Evolutionary conservation across 2,797 vertebrate genomes (phyloP).

Genomic region (Manis pentadactyla): DNA sequence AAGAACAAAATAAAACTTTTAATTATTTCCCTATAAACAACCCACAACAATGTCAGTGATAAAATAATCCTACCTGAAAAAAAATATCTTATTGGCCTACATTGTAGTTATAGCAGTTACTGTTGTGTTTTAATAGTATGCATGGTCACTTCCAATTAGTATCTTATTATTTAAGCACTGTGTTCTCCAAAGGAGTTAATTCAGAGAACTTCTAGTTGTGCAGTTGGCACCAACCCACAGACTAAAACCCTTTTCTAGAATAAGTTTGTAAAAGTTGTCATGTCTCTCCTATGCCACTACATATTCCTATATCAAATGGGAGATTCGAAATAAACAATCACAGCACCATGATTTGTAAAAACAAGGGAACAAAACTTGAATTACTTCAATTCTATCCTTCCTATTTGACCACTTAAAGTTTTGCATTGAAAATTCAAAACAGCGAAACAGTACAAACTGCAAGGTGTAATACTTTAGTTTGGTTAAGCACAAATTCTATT

Average conservation of each 20-base stretch:
- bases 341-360: background rate
- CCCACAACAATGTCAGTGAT: background rate
- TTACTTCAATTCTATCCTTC: background rate
- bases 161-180: background rate
- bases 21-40: background rate
- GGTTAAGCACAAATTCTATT: background rate
- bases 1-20: slow-evolving; percentile 35
- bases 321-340: background rate
- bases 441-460: background rate
- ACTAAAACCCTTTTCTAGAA: background rate
- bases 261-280: background rate
- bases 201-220: background rate
- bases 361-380: background rate
- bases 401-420: background rate
- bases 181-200: background rate
- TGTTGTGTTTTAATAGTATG: background rate
- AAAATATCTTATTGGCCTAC: background rate
- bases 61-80: background rate
- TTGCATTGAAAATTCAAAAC: slow-evolving; percentile 17
- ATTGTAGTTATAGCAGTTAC: background rate
- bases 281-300: background rate
- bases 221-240: background rate
- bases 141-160: background rate
- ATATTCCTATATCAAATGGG: background rate
- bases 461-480: background rate